Base-by-base conservation (phyloP, 2,888 invertebrate species). In the Nomada fucata region DNA sequence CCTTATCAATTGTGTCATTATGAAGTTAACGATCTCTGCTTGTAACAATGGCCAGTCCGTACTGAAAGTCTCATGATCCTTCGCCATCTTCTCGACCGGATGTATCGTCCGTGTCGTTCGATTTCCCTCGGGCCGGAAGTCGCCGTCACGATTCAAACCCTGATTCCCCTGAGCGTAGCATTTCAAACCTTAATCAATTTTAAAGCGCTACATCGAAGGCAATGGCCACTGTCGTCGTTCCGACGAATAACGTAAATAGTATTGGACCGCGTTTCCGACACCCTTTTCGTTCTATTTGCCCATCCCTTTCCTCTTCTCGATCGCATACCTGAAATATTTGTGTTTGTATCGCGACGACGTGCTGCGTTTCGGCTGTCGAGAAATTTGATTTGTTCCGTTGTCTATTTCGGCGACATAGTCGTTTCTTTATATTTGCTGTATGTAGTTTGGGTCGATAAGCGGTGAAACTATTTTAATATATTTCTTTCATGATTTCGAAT, bases 1-100 rank as follows among this genome's bases (percentile, higher is more conserved):
- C 75, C 85, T 90, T 91, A 90, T 91, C 91, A 91, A 91, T 91
- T 89, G 89, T 87, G 86, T 89, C 88, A 88, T 91, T 91, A 90
- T 84, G 85, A 89, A 89, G 90, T 91, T 91, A 90, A 91, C 89
- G 89, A 89, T 91, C 90, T 90, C 36, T 85, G 85, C 86, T 83
- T 78, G 84, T 86, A 89, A 90, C 90, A 90, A 89, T 89, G 77
- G 83, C 71, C 78, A 69, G 75, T 74, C 81, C 79, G 86, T 89
- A 89, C 88, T 89, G 88, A 89, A 88, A 85, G 88, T 82, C 87
- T 81, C 82, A 85, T 87, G 88, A 85, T 89, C 88, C 82, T 76
- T 77, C 79, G 68, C 68, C 65, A 80, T 85, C 88, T 79, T 88
- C 61, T 20, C 75, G 76, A 76, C 85, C 85, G 83, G 84, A 83